These are phyloP conservation scores for Macrosoma leucophasiata DNA, from an alignment of 2,888 invertebrate species.

Conservation along the genomic window DNA sequence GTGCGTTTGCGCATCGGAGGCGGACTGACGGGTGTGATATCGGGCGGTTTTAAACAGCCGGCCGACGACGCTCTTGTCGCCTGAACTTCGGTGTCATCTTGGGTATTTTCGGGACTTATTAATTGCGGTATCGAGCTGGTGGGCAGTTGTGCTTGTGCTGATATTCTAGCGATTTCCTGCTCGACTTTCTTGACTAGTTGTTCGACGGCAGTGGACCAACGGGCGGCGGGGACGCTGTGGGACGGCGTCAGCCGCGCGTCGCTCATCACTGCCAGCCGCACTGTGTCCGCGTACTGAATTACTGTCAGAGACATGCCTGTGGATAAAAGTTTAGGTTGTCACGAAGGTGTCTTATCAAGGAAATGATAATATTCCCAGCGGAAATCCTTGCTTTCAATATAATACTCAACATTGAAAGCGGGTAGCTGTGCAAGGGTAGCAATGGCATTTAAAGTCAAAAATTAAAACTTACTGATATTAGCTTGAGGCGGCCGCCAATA, in stretches of 20 bases:
- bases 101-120: constrained; percentile 13
- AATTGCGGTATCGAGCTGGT: constrained; percentile 28
- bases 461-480: constrained; percentile 79
- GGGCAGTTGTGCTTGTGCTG: constrained; percentile 36
- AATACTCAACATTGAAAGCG: no score
- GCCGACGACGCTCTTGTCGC: constrained; percentile 19
- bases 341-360: no score
- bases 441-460: no score
- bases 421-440: no score
- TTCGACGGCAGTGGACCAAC: constrained; percentile 60
- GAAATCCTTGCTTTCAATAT: no score
- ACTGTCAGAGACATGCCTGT: constrained; percentile 83
- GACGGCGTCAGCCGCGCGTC: constrained; percentile 81
- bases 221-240: constrained; percentile 72
- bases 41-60: constrained; percentile 43
- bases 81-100: constrained; percentile 17
- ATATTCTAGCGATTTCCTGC: constrained; percentile 57
- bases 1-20: constrained; percentile 45
- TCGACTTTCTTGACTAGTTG: constrained; percentile 53
- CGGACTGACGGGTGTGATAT: constrained; percentile 41
- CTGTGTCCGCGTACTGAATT: constrained; percentile 79
- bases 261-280: constrained; percentile 81
- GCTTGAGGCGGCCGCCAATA: constrained; percentile 87
- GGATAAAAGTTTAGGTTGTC: no score
- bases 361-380: no score